Conservation (phyloP, 2,113 vertebrate species). For the Psephotus haematonotus region DNA sequence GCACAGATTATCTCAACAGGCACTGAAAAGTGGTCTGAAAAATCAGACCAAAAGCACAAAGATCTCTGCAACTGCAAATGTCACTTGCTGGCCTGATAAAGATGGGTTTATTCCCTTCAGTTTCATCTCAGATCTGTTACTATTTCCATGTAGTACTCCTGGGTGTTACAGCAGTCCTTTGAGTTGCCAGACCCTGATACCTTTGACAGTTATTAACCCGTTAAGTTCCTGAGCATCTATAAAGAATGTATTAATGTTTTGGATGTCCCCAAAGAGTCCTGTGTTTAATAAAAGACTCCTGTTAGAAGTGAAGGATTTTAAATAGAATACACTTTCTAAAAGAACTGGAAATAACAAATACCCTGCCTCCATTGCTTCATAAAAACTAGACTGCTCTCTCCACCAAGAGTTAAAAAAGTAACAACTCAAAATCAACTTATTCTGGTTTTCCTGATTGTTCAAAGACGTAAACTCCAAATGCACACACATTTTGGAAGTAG, state of each 20-base stretch:
- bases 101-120: not conserved
- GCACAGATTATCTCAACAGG: not conserved
- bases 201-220: not conserved
- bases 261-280: not conserved
- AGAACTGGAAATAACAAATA: not conserved
- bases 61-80: not conserved
- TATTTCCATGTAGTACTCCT: not conserved
- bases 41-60: not conserved
- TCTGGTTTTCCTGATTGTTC: not conserved
- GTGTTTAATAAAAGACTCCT: not conserved
- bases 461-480: not conserved
- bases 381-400: not conserved
- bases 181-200: not conserved
- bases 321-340: not conserved
- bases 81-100: not conserved
- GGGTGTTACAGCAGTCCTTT: not conserved
- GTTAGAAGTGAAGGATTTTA: not conserved
- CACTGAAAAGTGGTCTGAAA: not conserved
- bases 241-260: not conserved
- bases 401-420: not conserved
- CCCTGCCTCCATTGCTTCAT: not conserved
- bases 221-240: not conserved
- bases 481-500: not conserved
- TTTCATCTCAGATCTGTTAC: not conserved
- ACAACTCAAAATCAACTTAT: not conserved